These are phyloP conservation scores for Trissoscelio sp. DNA, from an alignment of 2,888 invertebrate genomes.

Conservation along the genomic window DNA sequence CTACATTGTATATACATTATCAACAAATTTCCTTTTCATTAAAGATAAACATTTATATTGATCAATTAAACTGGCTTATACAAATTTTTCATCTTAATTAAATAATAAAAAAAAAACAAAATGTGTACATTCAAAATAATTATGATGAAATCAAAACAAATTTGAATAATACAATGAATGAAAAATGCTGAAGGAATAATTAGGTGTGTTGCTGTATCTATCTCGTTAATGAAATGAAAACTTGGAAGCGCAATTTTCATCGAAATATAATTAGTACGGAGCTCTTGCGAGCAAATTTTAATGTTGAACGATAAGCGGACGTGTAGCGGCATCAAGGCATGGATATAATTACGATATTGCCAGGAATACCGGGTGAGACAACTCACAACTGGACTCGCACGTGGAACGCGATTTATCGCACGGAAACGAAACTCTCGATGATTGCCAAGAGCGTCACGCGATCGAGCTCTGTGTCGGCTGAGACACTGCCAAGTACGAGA, in stretches of 20 bases:
- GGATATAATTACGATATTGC: constrained; percentile 69
- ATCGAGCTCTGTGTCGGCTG: constrained; percentile 67
- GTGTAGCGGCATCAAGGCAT: constrained; percentile 47
- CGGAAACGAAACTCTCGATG: constrained; percentile 69
- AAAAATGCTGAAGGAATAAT: constrained; percentile 11
- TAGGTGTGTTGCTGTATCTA: constrained; percentile 34
- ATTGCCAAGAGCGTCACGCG: constrained; percentile 71
- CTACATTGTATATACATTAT: no score
- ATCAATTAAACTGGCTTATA: no score
- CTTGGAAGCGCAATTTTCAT: constrained; percentile 50
- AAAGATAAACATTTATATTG: no score
- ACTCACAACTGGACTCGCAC: constrained; percentile 66
- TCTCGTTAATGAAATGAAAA: constrained; percentile 47
- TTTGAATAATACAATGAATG: background rate
- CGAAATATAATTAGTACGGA: constrained; percentile 65
- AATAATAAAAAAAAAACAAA: no score
- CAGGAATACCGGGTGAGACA: constrained; percentile 67
- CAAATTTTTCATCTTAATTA: no score
- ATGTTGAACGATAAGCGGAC: constrained; percentile 52
- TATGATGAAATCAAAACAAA: background rate
- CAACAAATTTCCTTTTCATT: no score
- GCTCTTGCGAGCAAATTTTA: constrained; percentile 56
- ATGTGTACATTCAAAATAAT: background rate
- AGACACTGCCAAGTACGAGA: constrained; percentile 70
- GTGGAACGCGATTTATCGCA: constrained; percentile 70